Evolutionary conservation across 2,113 vertebrate species (phyloP).

Genomic region (Anhinga anhinga): DNA sequence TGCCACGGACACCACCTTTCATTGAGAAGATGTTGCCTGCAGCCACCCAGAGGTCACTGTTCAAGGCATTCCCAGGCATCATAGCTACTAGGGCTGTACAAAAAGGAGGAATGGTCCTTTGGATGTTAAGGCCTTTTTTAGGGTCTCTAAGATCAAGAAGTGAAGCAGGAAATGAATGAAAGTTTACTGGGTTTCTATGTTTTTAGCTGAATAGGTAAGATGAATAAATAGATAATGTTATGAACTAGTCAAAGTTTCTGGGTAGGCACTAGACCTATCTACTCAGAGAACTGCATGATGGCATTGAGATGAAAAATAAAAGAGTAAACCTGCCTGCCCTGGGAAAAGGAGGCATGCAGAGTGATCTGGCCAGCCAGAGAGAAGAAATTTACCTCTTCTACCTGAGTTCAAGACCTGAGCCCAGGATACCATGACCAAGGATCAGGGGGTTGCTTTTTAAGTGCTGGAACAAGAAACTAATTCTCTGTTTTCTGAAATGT

Average conservation of each 20-base stretch:
- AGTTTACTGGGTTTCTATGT: background rate
- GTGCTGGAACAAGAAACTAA: background rate
- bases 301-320: background rate
- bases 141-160: background rate
- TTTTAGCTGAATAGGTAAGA: background rate
- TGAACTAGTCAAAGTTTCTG: background rate
- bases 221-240: background rate
- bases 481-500: background rate
- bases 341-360: background rate
- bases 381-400: background rate
- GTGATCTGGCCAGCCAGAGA: background rate
- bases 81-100: accelerated
- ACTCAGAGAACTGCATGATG: accelerated
- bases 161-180: background rate
- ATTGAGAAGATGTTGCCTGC: background rate
- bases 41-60: background rate
- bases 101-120: background rate
- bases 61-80: background rate
- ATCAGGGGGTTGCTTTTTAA: background rate
- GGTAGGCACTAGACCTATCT: background rate
- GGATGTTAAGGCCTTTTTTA: background rate
- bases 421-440: background rate
- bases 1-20: background rate
- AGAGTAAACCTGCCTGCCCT: background rate
- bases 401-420: background rate